Evolutionary conservation across 92 coral and sea anemone species (phyloP).

Genomic region (Palythoa caribaeorum): DNA sequence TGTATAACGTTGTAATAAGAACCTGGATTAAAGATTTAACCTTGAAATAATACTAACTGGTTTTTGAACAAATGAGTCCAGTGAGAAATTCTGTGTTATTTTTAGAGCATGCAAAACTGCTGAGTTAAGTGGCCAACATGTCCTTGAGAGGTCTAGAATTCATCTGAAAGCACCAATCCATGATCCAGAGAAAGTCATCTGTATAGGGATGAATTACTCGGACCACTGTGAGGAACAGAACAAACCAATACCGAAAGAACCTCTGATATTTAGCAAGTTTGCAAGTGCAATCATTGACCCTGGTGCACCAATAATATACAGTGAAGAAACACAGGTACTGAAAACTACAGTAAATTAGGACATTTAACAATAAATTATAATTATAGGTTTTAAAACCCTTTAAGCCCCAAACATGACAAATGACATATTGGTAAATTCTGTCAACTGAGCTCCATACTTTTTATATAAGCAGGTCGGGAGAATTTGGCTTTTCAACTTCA

Average conservation of each 20-base stretch:
- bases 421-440: too few relatives aligned
- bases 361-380: background rate
- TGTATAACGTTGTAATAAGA: too few relatives aligned
- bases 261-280: conserved; percentile 92
- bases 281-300: conserved; percentile 85
- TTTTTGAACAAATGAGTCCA: background rate
- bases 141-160: conserved; percentile 79
- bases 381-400: too few relatives aligned
- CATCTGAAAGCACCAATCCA: conserved; percentile 94
- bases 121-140: conserved; percentile 72
- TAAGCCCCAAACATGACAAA: too few relatives aligned
- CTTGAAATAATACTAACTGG: too few relatives aligned
- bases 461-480: too few relatives aligned
- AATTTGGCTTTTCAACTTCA: too few relatives aligned
- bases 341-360: background rate
- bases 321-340: conserved; percentile 77
- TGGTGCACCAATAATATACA: conserved; percentile 85
- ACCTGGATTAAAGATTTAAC: too few relatives aligned
- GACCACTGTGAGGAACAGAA: conserved; percentile 97
- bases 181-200: conserved; percentile 91
- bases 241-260: conserved; percentile 87
- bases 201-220: conserved; percentile 95
- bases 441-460: too few relatives aligned
- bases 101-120: conserved; percentile 19
- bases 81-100: background rate